Evolutionary conservation across 1,140 invertebrate genomes (phyloP), one percentile per base, ranked within the genome.

Genomic region (Argopecten irradians): DNA sequence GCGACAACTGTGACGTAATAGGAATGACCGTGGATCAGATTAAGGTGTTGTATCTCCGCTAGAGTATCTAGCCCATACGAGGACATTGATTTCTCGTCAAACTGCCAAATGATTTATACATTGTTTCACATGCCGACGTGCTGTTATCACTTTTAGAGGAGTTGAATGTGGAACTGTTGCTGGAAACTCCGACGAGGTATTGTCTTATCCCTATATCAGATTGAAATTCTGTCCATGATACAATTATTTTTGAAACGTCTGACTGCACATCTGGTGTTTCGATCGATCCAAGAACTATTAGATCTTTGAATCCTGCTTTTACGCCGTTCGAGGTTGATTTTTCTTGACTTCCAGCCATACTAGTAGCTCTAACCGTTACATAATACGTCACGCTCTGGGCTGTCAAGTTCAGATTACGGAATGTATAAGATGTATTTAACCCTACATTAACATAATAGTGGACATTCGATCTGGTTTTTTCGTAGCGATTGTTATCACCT

Each of bases 321-420:
- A 93, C 82, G n/a, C 92, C 92, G 90, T 93, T 91, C 0, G 92
- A 92, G 82, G 82, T 90, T 32, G 41, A 89, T 84, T 92, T 90
- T 9, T 83, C 86, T 39, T 87, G 90, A 86, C 90, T 92, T 9
- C 92, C 92, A 88, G 92, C 91, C 28, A 82, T 82, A 41, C 91
- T 93, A 83, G 88, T 87, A 43, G 82, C 92, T 82, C 91, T 86
- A 16, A 93, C 92, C 13, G 92, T 93, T 32, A 92, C 89, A 86
- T 87, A 93, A 55, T 93, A 93, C 16, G 85, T 92, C 8, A 90
- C 85, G 16, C 83, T 88, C 84, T 92, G 90, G 19, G 91, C 83
- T 0, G 91, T 93, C 14, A 93, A 84, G 34, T 92, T 91, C 32
- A 93, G 55, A n/a, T 88, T 86, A 39, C 41, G 28, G 55, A 93